Evolutionary conservation across 2,113 vertebrate species (phyloP).

Genomic region (Sclerurus mexicanus): DNA sequence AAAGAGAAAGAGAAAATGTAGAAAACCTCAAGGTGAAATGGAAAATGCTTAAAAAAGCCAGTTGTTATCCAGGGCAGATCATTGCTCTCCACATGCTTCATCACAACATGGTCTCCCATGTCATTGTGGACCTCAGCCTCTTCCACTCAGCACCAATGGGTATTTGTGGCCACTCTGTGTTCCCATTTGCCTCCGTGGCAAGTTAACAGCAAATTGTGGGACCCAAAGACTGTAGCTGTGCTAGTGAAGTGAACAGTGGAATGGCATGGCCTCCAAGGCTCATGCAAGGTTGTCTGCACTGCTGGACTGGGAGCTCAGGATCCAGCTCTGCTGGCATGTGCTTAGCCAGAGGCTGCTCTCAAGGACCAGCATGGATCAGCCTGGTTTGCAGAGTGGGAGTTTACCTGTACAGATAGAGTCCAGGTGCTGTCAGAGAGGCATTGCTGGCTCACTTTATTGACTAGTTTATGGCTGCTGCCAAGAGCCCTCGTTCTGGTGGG

Average conservation of each 20-base stretch:
- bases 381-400: neutral
- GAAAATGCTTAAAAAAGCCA: neutral
- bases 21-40: neutral
- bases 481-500: neutral
- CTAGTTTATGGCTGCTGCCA: neutral
- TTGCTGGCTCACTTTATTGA: neutral
- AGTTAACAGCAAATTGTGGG: neutral
- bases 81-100: neutral
- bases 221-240: neutral
- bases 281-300: neutral
- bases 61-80: neutral
- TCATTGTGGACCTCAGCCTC: neutral
- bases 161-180: neutral
- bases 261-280: neutral
- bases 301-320: neutral
- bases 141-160: neutral
- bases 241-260: neutral
- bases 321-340: neutral
- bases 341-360: neutral
- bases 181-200: neutral
- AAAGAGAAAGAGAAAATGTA: too few species aligned
- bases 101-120: fast-evolving
- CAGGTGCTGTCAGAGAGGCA: neutral
- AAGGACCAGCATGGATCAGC: neutral
- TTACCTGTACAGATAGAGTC: fast-evolving